Evolutionary conservation across 2,888 invertebrate genomes (phyloP).

Genomic region (Chalcis sispes): DNA sequence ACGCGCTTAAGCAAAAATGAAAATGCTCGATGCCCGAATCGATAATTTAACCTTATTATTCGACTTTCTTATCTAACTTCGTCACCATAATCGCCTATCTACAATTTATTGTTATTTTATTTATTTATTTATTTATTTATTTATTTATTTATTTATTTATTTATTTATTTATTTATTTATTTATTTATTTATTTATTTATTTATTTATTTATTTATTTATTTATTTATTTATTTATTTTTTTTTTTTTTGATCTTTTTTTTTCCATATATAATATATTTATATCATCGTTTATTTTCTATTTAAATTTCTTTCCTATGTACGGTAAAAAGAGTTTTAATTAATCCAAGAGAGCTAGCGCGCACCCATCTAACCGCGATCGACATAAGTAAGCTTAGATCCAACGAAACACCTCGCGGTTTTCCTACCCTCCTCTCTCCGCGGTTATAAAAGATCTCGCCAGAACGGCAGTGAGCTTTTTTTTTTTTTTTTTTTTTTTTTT

Average conservation of each 20-base stretch:
- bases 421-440: background rate
- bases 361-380: constrained; percentile 26
- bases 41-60: background rate
- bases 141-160: background rate
- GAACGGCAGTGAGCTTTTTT: constrained; percentile 28
- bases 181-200: background rate
- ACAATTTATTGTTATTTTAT: constrained; percentile 4
- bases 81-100: constrained; percentile 34
- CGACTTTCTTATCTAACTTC: constrained; percentile 22
- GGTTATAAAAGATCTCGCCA: background rate
- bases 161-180: too few species aligned
- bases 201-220: constrained; percentile 39
- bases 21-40: constrained; percentile 37
- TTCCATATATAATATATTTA: constrained; percentile 25
- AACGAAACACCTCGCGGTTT: background rate
- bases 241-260: background rate
- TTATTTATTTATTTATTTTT: constrained; percentile 7
- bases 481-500: background rate
- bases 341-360: background rate
- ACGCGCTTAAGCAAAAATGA: constrained; percentile 6
- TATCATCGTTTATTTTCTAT: too few species aligned
- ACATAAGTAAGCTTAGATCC: background rate
- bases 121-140: background rate
- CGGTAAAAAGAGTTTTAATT: constrained; percentile 30
- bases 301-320: background rate